Percentiles rank a stretch among this genome's conserved stretches.
Evolutionary conservation across 2,888 invertebrate genomes (phyloP).

Genomic region (Andricus quercusramuli): DNA sequence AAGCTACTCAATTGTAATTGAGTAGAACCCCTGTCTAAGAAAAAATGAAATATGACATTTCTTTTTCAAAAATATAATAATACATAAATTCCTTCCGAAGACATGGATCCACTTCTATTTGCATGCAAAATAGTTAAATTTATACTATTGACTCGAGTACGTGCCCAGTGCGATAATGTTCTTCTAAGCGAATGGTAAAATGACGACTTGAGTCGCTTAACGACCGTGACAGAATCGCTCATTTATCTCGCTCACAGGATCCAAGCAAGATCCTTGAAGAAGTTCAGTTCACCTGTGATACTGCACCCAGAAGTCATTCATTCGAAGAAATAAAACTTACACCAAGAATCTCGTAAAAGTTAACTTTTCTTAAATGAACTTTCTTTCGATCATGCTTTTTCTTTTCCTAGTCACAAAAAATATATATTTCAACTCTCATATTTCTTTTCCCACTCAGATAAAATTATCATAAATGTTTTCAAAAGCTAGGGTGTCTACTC

Average conservation of each 20-base stretch:
- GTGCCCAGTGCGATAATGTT: constrained; percentile 20
- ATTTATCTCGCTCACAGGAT: constrained; percentile 36
- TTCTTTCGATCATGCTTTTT: background rate
- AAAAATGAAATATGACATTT: too few relatives aligned
- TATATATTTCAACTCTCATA: too few relatives aligned
- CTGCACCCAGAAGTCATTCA: constrained; percentile 3
- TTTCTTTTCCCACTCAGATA: too few relatives aligned
- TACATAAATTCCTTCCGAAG: background rate
- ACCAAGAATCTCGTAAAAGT: constrained; percentile 22
- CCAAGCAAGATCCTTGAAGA: constrained; percentile 26
- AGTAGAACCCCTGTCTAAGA: too few relatives aligned
- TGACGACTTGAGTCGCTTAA: constrained; percentile 26
- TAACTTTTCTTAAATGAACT: background rate
- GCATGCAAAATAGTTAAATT: background rate
- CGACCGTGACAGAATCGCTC: constrained; percentile 36
- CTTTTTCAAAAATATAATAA: background rate
- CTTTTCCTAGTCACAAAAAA: background rate
- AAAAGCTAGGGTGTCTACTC: too few relatives aligned
- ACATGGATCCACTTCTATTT: background rate
- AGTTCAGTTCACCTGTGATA: constrained; percentile 36
- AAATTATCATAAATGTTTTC: too few relatives aligned
- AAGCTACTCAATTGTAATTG: too few relatives aligned
- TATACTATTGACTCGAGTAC: background rate
- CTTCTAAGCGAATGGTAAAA: constrained; percentile 13
- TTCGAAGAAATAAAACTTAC: constrained; percentile 24